Conservation (phyloP, 2,888 invertebrate genomes). For the Apotomis capreana region DNA sequence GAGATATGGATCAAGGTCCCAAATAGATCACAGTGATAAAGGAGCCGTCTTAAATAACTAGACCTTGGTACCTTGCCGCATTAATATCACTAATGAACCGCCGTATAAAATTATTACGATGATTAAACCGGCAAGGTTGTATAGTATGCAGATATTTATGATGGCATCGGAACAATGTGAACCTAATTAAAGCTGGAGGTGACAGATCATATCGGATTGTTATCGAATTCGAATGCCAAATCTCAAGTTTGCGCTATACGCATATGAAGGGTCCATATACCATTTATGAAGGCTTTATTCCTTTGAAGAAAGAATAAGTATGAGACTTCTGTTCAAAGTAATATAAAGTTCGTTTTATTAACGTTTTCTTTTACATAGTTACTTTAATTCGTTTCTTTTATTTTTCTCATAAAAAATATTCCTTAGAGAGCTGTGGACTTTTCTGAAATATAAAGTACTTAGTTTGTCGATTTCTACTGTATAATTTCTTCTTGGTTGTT, state of each 20-base stretch:
- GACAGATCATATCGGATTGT: conserved; percentile 60
- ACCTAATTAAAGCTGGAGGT: conserved; percentile 62
- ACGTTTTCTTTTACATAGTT: too few relatives aligned
- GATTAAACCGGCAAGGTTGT: conserved; percentile 23
- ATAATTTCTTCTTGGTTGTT: too few relatives aligned
- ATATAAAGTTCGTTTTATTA: too few relatives aligned
- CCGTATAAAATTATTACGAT: conserved; percentile 9
- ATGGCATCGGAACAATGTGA: conserved; percentile 36
- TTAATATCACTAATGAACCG: conserved; percentile 11
- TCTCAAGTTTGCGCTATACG: background rate
- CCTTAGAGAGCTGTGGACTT: too few relatives aligned
- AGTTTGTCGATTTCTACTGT: too few relatives aligned
- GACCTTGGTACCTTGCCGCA: conserved; percentile 12
- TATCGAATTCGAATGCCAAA: conserved; percentile 11
- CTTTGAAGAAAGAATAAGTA: too few relatives aligned
- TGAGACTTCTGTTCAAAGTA: too few relatives aligned
- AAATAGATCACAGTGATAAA: conserved; percentile 68
- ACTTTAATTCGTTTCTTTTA: too few relatives aligned
- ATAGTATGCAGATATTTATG: conserved; percentile 30
- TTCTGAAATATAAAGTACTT: too few relatives aligned
- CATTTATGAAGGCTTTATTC: too few relatives aligned
- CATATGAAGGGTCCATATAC: background rate
- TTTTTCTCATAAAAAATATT: too few relatives aligned
- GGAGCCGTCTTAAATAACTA: conserved; percentile 47
- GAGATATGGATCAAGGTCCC: conserved; percentile 66